These are phyloP conservation scores for Falco naumanni DNA, from an alignment of 2,797 vertebrate genomes.

Conservation along the genomic window DNA sequence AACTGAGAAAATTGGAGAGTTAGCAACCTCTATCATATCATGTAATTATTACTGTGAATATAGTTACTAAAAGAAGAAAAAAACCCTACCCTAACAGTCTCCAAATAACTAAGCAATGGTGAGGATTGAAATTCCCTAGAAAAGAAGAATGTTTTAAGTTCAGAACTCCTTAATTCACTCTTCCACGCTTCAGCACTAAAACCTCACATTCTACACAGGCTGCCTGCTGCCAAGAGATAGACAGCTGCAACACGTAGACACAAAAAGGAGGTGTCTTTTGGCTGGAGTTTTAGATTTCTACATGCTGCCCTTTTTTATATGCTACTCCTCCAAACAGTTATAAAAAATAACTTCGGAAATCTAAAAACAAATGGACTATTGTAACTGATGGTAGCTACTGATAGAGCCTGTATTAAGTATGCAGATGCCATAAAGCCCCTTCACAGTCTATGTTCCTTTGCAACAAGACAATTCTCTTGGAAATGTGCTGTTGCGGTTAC, in stretches of 20 bases:
- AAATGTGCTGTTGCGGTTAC: not conserved
- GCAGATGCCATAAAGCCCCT: not conserved
- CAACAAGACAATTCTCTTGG: not conserved
- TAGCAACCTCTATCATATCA: not conserved
- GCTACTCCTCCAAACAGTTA: not conserved
- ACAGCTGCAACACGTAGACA: conserved; percentile 55
- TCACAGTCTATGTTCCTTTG: not conserved
- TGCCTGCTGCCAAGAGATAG: conserved; percentile 65
- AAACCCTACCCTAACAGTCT: not conserved
- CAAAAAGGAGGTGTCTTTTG: conserved; percentile 45
- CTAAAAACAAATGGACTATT: not conserved
- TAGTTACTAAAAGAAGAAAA: not conserved
- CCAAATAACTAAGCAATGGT: not conserved
- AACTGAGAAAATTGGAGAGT: not conserved
- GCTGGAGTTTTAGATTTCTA: conserved; percentile 39
- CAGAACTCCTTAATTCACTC: conserved; percentile 25
- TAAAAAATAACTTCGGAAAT: conserved; percentile 39
- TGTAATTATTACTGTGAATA: not conserved
- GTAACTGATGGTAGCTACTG: not conserved
- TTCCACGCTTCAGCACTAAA: conserved; percentile 22
- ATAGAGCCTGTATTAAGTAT: not conserved
- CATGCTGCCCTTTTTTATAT: not conserved
- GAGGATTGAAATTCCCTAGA: not conserved
- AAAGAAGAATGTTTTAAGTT: conserved; percentile 11
- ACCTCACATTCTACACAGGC: conserved; percentile 24